Percentiles rank a stretch among this genome's conserved stretches.
phyloP scores from a whole-genome alignment of 2,113 vertebrate genomes.

The Corythornis cristatus region DNA sequence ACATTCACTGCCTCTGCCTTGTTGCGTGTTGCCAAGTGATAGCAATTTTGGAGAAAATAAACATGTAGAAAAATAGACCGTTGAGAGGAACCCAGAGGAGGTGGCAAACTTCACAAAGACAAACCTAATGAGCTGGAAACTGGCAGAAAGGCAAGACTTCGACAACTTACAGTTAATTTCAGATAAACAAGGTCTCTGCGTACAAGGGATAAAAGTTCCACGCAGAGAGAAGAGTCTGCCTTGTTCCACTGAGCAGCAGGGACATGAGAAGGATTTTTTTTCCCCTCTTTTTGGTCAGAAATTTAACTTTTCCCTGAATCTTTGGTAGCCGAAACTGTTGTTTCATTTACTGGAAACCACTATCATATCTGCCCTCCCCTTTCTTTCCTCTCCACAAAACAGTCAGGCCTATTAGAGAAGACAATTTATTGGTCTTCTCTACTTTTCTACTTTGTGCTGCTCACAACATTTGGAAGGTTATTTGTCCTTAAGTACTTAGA shows the following conservation, averaged over 20 bases:
- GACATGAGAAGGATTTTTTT: not conserved
- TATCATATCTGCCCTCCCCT: not conserved
- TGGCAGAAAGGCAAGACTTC: not conserved
- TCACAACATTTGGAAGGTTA: not conserved
- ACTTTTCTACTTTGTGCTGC: not conserved
- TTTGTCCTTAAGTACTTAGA: slow-evolving; percentile 18
- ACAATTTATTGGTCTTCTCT: not conserved
- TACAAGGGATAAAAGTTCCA: not conserved
- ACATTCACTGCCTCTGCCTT: not conserved
- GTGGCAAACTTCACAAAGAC: not conserved
- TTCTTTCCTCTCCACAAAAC: not conserved
- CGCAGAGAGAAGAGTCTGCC: not conserved
- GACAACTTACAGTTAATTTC: not conserved
- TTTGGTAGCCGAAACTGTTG: not conserved
- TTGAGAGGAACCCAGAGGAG: not conserved
- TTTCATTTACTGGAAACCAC: not conserved
- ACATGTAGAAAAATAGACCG: fast-evolving
- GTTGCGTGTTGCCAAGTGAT: not conserved
- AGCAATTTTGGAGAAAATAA: not conserved
- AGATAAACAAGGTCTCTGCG: not conserved
- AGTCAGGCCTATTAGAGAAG: not conserved
- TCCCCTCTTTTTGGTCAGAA: not conserved
- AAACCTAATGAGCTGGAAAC: slow-evolving; percentile 1
- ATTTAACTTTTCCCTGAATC: not conserved
- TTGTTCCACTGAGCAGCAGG: not conserved